A percentile compares a stretch with the other conserved stretches of the same genome.
Conservation (phyloP, 1,140 invertebrate species). For the Callitettix versicolor region DNA sequence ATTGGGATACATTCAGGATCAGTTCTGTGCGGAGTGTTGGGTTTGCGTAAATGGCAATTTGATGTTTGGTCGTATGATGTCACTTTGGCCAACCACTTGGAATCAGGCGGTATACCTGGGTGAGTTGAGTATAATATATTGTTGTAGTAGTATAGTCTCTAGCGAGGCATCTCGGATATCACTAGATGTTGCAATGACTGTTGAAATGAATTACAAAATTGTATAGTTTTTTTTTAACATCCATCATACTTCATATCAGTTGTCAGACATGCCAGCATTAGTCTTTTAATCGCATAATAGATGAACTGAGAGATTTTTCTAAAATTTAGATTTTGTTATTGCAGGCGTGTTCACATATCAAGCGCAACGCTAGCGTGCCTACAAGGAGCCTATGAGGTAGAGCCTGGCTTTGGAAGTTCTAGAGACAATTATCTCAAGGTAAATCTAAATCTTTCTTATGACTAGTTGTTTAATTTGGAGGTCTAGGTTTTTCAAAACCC, state of each 20-base stretch:
- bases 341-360: slow-evolving; percentile 84
- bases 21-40: slow-evolving; percentile 87
- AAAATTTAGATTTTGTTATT: too few relatives aligned
- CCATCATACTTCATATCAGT: too few relatives aligned
- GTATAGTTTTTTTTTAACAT: too few relatives aligned
- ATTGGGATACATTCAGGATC: slow-evolving; percentile 93
- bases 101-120: slow-evolving; percentile 87
- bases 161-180: too few relatives aligned
- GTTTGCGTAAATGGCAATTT: slow-evolving; percentile 92
- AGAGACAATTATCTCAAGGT: slow-evolving; percentile 73
- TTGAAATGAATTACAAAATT: too few relatives aligned
- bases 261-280: too few relatives aligned
- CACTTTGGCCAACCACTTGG: slow-evolving; percentile 94
- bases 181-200: too few relatives aligned
- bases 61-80: slow-evolving; percentile 98
- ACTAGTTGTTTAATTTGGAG: neutral
- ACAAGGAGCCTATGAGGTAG: slow-evolving; percentile 82
- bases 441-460: slow-evolving; percentile 3
- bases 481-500: too few relatives aligned
- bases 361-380: slow-evolving; percentile 73
- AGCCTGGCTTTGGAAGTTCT: slow-evolving; percentile 76
- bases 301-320: too few relatives aligned
- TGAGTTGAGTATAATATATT: too few relatives aligned
- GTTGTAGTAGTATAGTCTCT: too few relatives aligned
- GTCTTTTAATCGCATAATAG: too few relatives aligned